A percentile compares a stretch with the other conserved stretches of the same genome.
Conservation (phyloP, 1,140 invertebrate genomes). For the Atopsyche davidsoni region DNA sequence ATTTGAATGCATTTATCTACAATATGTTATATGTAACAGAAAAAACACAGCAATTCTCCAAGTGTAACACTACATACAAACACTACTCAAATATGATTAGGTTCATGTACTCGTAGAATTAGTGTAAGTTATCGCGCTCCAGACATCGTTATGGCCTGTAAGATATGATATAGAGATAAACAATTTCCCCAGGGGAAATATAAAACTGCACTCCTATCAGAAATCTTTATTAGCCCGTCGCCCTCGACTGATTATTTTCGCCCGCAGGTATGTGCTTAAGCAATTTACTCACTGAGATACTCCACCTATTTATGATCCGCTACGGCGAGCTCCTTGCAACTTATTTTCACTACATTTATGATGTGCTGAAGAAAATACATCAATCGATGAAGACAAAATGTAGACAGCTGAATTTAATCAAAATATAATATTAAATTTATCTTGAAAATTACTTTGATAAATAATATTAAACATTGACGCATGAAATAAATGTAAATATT, state of each 20-base stretch:
- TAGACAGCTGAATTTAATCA: neutral
- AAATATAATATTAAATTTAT: no score
- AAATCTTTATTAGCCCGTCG: constrained; percentile 28
- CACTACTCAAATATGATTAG: neutral
- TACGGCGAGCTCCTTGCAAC: no score
- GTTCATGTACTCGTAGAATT: neutral
- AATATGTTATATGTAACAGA: no score
- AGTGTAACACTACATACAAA: neutral
- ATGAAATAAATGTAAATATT: neutral
- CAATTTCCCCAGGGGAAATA: constrained; percentile 26
- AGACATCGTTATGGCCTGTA: constrained; percentile 4
- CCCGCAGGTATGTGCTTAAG: constrained; percentile 1
- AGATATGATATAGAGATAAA: constrained; percentile 21
- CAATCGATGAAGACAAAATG: neutral
- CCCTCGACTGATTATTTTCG: constrained; percentile 20
- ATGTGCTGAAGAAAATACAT: neutral
- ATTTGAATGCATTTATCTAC: no score
- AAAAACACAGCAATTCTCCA: neutral
- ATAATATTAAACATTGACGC: neutral
- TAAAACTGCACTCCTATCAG: constrained; percentile 27
- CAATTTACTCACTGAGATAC: neutral
- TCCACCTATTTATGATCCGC: no score
- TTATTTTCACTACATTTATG: no score
- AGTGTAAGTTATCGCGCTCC: neutral
- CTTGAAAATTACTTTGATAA: neutral